Conservation (phyloP, 2,888 invertebrate genomes). For the Thysanoteuthis rhombus region DNA sequence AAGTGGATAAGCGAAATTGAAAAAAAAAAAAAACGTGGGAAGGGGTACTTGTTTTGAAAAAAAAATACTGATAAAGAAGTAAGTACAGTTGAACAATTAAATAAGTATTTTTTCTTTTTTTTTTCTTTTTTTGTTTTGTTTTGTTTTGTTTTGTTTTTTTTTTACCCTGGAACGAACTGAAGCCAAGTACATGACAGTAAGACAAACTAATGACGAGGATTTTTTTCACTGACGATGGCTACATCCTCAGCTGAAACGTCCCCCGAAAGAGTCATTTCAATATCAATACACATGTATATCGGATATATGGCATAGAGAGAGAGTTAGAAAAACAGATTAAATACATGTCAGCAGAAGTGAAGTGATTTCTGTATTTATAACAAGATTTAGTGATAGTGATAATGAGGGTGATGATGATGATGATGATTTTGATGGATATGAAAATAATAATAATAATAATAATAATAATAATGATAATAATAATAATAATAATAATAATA, state of each 20-base stretch:
- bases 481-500: not conserved
- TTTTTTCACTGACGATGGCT: not conserved
- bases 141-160: not conserved
- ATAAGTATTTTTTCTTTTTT: not conserved
- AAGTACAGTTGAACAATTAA: not conserved
- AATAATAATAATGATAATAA: not conserved
- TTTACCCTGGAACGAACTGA: constrained; percentile 12
- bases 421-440: not conserved
- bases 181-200: not conserved
- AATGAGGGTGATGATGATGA: not conserved
- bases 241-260: not conserved
- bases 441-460: not conserved
- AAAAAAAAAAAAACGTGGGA: not conserved
- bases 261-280: not conserved
- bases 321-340: not conserved
- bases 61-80: constrained; percentile 12
- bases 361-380: not conserved
- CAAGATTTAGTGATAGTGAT: not conserved
- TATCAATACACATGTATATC: not conserved
- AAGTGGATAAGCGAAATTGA: not conserved
- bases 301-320: not conserved
- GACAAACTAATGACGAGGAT: not conserved
- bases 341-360: not conserved
- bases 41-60: not conserved
- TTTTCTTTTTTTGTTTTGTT: too few species aligned